A percentile compares a stretch with the other conserved stretches of the same genome.
phyloP scores from a whole-genome alignment of 2,888 invertebrate genomes.

The Chloromyia formosa region DNA sequence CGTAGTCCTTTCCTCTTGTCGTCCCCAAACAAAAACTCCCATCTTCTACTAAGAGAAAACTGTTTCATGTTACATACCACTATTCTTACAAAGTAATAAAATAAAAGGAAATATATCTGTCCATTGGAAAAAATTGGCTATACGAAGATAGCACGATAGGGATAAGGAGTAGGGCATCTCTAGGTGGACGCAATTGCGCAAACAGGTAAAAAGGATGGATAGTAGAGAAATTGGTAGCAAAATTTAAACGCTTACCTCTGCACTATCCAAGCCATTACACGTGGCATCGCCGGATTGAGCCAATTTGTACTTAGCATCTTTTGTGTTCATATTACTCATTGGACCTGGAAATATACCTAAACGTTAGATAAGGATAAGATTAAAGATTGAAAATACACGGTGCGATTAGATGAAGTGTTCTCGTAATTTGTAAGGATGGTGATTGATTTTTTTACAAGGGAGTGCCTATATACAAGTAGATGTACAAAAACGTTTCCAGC shows the following conservation, averaged over 20 bases:
- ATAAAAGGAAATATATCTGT: conserved; percentile 24
- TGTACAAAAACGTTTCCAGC: background rate
- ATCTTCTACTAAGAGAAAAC: background rate
- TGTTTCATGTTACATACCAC: background rate
- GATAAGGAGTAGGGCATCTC: background rate
- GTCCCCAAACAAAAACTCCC: background rate
- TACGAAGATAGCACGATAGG: background rate
- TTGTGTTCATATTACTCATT: conserved; percentile 58
- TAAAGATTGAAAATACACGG: conserved; percentile 24
- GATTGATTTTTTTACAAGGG: conserved; percentile 21
- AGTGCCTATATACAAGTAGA: too few relatives aligned
- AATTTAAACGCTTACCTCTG: conserved; percentile 68
- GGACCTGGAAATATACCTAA: conserved; percentile 58
- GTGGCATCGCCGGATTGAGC: conserved; percentile 94
- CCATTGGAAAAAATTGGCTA: too few relatives aligned
- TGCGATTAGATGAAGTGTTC: conserved; percentile 18
- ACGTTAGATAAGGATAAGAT: conserved; percentile 37
- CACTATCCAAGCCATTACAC: conserved; percentile 90
- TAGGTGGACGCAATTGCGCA: background rate
- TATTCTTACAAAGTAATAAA: conserved; percentile 24
- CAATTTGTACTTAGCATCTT: conserved; percentile 79
- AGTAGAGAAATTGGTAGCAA: conserved; percentile 42
- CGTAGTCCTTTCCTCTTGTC: background rate
- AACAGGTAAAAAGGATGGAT: conserved; percentile 27
- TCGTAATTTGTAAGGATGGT: conserved; percentile 4